A percentile compares a stretch with the other conserved stretches of the same genome.
phyloP scores from a whole-genome alignment of 1,140 invertebrate species.

The Pseudobourletiella spinata region DNA sequence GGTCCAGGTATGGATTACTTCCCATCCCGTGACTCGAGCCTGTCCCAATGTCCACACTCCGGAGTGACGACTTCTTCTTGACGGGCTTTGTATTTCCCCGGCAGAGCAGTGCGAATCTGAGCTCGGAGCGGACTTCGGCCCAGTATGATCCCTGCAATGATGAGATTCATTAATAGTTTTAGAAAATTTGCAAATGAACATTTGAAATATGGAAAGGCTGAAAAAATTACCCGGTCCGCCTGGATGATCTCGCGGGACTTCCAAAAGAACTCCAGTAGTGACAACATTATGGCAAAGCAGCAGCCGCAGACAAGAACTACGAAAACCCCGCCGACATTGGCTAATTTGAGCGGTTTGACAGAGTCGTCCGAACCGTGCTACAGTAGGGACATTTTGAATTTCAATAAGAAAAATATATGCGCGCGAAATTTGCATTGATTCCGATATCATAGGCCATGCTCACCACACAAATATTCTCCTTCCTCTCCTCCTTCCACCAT shows the following conservation, averaged over 20 bases:
- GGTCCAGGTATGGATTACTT: constrained; percentile 7
- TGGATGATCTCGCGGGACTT: too few relatives aligned
- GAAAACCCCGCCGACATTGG: constrained; percentile 83
- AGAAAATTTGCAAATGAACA: too few relatives aligned
- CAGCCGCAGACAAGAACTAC: constrained; percentile 68
- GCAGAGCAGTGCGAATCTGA: constrained; percentile 57
- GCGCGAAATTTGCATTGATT: too few relatives aligned
- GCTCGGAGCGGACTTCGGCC: constrained; percentile 45
- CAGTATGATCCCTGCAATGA: constrained; percentile 22
- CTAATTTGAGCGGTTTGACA: constrained; percentile 50
- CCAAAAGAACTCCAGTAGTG: constrained; percentile 69
- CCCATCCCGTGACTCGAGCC: constrained; percentile 10
- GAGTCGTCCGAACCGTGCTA: too few relatives aligned
- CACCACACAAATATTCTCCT: constrained; percentile 70
- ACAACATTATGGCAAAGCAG: constrained; percentile 53
- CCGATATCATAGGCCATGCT: too few relatives aligned
- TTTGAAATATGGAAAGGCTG: too few relatives aligned
- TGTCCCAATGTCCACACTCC: neutral
- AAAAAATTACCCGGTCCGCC: too few relatives aligned
- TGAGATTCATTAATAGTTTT: neutral
- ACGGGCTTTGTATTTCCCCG: constrained; percentile 47
- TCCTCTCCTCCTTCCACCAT: constrained; percentile 90
- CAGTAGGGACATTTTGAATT: too few relatives aligned
- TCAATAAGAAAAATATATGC: too few relatives aligned
- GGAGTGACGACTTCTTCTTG: constrained; percentile 14